Percentiles rank a stretch among this genome's conserved stretches.
These are phyloP conservation scores for Suricata suricatta DNA, from an alignment of 2,113 vertebrate species.

Conservation along the genomic window DNA sequence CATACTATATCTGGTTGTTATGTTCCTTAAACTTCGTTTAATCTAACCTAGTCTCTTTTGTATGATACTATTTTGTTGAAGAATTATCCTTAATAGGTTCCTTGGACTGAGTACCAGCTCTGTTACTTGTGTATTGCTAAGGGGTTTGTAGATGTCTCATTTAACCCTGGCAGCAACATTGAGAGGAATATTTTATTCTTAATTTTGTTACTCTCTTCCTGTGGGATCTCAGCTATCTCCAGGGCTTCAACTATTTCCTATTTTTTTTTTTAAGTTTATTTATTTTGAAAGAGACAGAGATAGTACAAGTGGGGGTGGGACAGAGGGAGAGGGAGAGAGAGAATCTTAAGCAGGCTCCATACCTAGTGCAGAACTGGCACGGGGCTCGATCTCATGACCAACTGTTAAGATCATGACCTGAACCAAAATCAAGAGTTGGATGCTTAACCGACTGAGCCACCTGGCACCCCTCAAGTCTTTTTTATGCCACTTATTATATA, in stretches of 20 bases:
- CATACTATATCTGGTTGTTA: not conserved
- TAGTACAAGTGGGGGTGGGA: too few relatives aligned
- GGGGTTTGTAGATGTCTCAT: not conserved
- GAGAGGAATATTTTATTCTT: not conserved
- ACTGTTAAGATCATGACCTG: too few relatives aligned
- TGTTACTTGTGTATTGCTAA: not conserved
- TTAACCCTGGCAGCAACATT: not conserved
- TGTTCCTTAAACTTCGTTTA: not conserved
- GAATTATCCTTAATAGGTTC: not conserved
- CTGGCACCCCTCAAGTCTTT: not conserved
- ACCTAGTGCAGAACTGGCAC: too few relatives aligned
- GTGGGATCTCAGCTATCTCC: not conserved
- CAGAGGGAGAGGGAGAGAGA: too few relatives aligned
- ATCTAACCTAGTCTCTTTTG: not conserved
- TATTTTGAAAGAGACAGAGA: too few relatives aligned
- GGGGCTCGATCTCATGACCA: too few relatives aligned
- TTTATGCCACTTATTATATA: not conserved
- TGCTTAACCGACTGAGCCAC: too few relatives aligned
- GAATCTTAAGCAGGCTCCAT: too few relatives aligned
- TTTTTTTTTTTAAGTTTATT: too few relatives aligned
- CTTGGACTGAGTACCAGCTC: not conserved
- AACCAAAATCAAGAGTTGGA: too few relatives aligned
- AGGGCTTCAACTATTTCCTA: not conserved
- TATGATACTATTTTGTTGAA: not conserved
- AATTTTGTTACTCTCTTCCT: not conserved